Conservation (phyloP, 2,113 vertebrate genomes). For the Aegithalos caudatus region DNA sequence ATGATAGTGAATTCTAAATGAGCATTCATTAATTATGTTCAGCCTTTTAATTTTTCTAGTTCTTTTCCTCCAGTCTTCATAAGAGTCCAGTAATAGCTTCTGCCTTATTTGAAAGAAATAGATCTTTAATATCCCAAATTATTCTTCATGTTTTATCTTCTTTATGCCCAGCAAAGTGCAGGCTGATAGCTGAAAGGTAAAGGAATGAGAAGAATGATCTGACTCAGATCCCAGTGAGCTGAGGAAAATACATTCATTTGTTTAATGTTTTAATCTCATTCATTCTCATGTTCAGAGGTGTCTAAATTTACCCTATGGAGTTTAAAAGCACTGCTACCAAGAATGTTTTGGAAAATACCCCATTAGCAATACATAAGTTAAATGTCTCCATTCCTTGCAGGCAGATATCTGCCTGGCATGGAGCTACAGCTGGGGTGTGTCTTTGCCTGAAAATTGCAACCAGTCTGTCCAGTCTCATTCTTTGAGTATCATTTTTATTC, state of each 20-base stretch:
- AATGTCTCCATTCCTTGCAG: background rate
- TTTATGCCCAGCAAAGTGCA: background rate
- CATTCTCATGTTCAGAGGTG: background rate
- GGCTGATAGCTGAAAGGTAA: background rate
- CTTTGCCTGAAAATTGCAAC: background rate
- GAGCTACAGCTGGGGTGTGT: background rate
- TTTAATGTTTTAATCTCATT: background rate
- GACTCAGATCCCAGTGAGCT: background rate
- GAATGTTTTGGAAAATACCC: background rate
- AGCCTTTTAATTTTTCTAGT: slow-evolving; percentile 38
- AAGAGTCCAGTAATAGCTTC: slow-evolving; percentile 23
- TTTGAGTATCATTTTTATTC: background rate
- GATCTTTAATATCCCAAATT: slow-evolving; percentile 24
- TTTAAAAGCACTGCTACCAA: background rate
- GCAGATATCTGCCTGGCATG: background rate
- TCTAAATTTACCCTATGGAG: background rate
- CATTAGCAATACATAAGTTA: background rate
- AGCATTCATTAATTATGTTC: slow-evolving; percentile 38
- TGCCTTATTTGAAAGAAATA: slow-evolving; percentile 42
- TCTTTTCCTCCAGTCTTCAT: background rate
- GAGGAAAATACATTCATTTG: background rate
- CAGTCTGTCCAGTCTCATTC: background rate
- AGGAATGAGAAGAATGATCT: background rate
- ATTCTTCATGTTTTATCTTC: background rate
- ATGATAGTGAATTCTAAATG: background rate